Conservation (phyloP, 2,113 vertebrate genomes). For the Dasyornis broadbenti region DNA sequence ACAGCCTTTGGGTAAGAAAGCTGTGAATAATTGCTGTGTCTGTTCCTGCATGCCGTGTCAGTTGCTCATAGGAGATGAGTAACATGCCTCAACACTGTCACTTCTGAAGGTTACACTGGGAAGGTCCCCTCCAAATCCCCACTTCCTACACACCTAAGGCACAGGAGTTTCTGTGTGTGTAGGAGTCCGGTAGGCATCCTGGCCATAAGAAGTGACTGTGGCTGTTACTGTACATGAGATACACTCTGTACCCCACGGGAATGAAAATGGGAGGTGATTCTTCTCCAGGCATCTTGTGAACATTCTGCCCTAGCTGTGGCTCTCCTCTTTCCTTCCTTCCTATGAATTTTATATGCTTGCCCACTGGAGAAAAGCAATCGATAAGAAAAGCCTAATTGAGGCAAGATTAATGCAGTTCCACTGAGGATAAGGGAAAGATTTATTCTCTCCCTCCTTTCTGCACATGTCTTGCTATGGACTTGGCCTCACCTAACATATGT, state of each 20-base stretch:
- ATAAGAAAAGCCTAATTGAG: conserved; percentile 38
- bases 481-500: neutral
- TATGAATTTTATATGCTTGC: neutral
- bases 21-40: neutral
- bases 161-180: neutral
- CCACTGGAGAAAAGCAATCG: neutral
- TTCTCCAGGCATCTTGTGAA: neutral
- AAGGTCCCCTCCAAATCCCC: neutral
- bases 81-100: neutral
- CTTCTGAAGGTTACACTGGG: neutral
- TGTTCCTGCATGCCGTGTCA: neutral
- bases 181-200: neutral
- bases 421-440: neutral
- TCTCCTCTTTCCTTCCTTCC: neutral
- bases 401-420: conserved; percentile 4
- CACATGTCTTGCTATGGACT: neutral
- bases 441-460: neutral
- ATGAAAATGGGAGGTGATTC: neutral
- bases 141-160: neutral
- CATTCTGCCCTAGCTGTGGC: neutral
- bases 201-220: neutral
- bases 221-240: neutral
- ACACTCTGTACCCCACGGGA: neutral
- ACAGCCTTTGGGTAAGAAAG: neutral
- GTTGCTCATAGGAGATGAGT: neutral